These are phyloP conservation scores for Cantharis flavilabris DNA, from an alignment of 2,888 invertebrate genomes.

Conservation along the genomic window DNA sequence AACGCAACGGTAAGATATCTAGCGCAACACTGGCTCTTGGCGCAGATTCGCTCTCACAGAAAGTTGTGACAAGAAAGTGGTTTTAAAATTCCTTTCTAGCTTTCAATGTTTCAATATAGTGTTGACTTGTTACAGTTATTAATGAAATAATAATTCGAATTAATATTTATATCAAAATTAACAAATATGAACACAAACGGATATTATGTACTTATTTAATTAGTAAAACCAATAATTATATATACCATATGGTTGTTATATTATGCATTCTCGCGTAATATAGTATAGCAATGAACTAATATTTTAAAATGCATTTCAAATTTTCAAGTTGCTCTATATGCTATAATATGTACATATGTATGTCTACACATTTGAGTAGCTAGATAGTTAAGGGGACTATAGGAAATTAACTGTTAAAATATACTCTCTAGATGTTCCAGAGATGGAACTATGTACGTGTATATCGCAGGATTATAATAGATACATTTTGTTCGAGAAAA, in stretches of 20 bases:
- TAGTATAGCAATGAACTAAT: not conserved
- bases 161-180: not conserved
- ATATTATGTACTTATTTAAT: not conserved
- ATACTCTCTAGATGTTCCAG: too few relatives aligned
- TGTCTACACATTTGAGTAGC: too few relatives aligned
- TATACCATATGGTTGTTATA: not conserved
- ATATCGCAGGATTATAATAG: too few relatives aligned
- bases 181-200: not conserved
- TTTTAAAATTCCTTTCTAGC: constrained; percentile 24
- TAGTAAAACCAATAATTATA: not conserved
- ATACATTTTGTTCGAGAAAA: too few relatives aligned
- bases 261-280: not conserved
- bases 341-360: too few relatives aligned
- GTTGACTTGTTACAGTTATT: not conserved
- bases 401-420: too few relatives aligned
- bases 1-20: constrained; percentile 20
- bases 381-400: too few relatives aligned
- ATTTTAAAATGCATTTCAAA: too few relatives aligned
- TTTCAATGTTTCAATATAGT: constrained; percentile 10
- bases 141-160: not conserved
- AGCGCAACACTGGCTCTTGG: constrained; percentile 19
- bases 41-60: constrained; percentile 24
- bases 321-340: too few relatives aligned
- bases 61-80: constrained; percentile 25
- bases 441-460: too few relatives aligned